phyloP scores from a whole-genome alignment of 2,888 invertebrate genomes.

The Erebia ligea region DNA sequence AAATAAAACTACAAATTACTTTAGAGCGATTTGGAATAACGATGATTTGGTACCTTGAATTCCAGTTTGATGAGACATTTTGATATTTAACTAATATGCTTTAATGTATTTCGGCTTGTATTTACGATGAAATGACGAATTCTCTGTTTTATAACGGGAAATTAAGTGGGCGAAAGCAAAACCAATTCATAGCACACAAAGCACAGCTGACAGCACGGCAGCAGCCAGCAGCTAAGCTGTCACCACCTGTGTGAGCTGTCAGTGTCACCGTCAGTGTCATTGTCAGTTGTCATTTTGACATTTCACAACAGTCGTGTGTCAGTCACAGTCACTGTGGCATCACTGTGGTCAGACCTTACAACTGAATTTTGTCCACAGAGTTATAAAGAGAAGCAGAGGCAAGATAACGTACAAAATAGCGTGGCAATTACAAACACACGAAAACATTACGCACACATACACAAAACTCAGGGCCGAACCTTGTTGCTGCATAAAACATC shows the following conservation, averaged over 20 bases:
- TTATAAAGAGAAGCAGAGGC: too few relatives aligned
- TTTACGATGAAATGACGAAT: constrained; percentile 23
- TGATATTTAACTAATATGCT: constrained; percentile 40
- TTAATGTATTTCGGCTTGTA: constrained; percentile 11
- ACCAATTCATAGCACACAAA: constrained; percentile 11
- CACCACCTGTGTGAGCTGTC: constrained; percentile 18
- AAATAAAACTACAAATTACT: background rate
- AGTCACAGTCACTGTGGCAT: too few relatives aligned
- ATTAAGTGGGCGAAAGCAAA: constrained; percentile 34
- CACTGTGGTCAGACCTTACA: too few relatives aligned
- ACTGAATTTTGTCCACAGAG: too few relatives aligned
- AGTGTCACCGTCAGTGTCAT: constrained; percentile 22
- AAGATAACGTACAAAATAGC: too few relatives aligned
- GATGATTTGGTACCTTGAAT: constrained; percentile 87
- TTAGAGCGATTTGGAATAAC: background rate
- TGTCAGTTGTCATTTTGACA: background rate
- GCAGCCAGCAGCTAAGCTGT: background rate
- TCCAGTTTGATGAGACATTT: constrained; percentile 96
- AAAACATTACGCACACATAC: too few relatives aligned
- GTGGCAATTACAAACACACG: too few relatives aligned
- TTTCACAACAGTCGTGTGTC: background rate
- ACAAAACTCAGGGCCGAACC: too few relatives aligned
- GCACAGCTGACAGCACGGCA: background rate
- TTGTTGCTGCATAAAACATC: too few relatives aligned
- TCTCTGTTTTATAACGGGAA: constrained; percentile 35